Evolutionary conservation across 2,797 vertebrate genomes (phyloP), one percentile per base, ranked within the genome.

Genomic region (Acanthis flammea): DNA sequence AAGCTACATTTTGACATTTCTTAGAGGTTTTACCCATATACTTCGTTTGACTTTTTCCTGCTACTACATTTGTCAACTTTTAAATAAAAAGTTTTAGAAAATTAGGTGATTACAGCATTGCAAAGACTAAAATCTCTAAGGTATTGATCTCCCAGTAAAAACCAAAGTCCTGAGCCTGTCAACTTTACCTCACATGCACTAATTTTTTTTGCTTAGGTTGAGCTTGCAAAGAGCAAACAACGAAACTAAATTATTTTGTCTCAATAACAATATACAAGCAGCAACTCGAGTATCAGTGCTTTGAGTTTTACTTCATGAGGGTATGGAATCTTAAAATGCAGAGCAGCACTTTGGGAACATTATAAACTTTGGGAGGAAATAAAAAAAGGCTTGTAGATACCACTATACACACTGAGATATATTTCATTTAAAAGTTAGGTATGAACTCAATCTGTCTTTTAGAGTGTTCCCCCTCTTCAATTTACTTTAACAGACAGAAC

Each of bases 401-500:
- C 28, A 55, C 19, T 31, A 3, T 2, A 51, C 3, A 11, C 22
- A 39, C 9, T 19, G 31, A 82, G 19, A 71, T 1, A 45, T 23
- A 58, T 37, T 90, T 72, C 12, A 78, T 45, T 67, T 51, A 31
- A 21, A 75, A 84, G 19, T 24, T 37, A 25, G 8, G 12, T 17
- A 79, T 17, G 28, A 73, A 41, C 71, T 66, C 85, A 65, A 21
- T n/a, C 22, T 54, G 13, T 63, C 31, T 74, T 89, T 63, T 9
- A 23, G 37, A 13, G 16, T 30, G 72, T 74, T 21, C 7, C 7
- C 7, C 21, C 23, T 45, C 54, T 80, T 65, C 68, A 30, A 0
- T 90, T 90, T 82, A 60, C 37, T 88, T 76, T 63, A 41, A 57
- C 5, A 74, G 77, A 50, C 50, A 88, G 79, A 95, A 50, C 22